A percentile compares a stretch with the other conserved stretches of the same genome.
Evolutionary conservation across 2,113 vertebrate species (phyloP).

Genomic region (Gallinago jamesoni): DNA sequence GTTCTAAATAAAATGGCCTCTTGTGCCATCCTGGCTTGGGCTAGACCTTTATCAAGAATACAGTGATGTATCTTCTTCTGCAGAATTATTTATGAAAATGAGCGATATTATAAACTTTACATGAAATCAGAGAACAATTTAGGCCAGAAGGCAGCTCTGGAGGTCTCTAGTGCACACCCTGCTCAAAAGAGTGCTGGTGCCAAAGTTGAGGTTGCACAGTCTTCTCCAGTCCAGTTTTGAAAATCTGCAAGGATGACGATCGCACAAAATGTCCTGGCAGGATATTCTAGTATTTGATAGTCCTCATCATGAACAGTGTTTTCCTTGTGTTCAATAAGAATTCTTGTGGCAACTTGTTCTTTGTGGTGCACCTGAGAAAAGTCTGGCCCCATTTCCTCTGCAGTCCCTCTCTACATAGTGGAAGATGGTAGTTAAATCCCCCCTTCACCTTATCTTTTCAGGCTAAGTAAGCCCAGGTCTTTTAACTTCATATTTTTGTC

Average conservation of each 20-base stretch:
- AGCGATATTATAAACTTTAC: background rate
- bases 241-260: background rate
- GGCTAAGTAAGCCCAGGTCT: background rate
- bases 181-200: background rate
- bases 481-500: background rate
- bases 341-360: background rate
- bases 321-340: background rate
- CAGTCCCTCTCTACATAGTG: background rate
- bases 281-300: background rate
- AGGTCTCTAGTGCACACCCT: background rate
- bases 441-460: background rate
- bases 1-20: background rate
- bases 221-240: background rate
- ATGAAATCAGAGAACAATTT: background rate
- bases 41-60: background rate
- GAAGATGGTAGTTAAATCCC: background rate
- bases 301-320: background rate
- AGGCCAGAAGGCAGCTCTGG: background rate
- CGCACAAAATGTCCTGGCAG: background rate
- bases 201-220: background rate
- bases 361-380: background rate
- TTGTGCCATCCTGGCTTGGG: background rate
- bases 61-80: background rate
- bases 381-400: background rate
- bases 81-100: background rate